phyloP scores from a whole-genome alignment of 2,113 vertebrate genomes.

The Hylia prasina region DNA sequence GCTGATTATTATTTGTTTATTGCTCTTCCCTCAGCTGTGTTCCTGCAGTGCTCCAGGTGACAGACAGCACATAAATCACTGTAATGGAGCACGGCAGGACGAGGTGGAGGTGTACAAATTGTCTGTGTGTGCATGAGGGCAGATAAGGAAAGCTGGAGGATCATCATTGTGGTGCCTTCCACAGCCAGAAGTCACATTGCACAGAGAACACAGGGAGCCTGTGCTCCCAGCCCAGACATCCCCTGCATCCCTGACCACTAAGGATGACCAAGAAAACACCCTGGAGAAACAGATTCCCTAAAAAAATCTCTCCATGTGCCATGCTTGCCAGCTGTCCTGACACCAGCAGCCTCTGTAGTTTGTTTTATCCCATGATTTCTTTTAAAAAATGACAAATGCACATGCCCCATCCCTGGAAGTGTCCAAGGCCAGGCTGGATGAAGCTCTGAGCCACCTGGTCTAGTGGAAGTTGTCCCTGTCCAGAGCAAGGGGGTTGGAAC shows the following conservation, averaged over 20 bases:
- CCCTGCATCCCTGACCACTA: not conserved
- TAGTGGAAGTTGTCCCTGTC: not conserved
- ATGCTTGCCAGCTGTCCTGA: not conserved
- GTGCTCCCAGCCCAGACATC: not conserved
- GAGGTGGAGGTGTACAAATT: not conserved
- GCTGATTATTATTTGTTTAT: conserved; percentile 22
- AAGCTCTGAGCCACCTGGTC: not conserved
- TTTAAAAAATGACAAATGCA: not conserved
- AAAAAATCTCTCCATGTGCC: not conserved
- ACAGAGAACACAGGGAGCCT: not conserved
- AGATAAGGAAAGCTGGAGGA: not conserved
- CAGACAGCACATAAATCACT: conserved; percentile 26
- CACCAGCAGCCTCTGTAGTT: not conserved
- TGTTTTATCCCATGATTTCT: not conserved
- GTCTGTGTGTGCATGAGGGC: not conserved
- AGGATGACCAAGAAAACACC: not conserved
- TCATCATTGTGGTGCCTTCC: not conserved
- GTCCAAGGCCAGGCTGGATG: not conserved
- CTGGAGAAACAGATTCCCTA: not conserved
- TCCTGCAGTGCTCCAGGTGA: not conserved
- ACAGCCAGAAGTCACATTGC: not conserved
- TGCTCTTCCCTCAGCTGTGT: not conserved
- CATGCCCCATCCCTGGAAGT: not conserved
- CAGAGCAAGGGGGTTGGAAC: accelerated
- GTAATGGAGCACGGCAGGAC: not conserved